phyloP scores from a whole-genome alignment of 1,140 invertebrate genomes.

The Mylabris phalerata region DNA sequence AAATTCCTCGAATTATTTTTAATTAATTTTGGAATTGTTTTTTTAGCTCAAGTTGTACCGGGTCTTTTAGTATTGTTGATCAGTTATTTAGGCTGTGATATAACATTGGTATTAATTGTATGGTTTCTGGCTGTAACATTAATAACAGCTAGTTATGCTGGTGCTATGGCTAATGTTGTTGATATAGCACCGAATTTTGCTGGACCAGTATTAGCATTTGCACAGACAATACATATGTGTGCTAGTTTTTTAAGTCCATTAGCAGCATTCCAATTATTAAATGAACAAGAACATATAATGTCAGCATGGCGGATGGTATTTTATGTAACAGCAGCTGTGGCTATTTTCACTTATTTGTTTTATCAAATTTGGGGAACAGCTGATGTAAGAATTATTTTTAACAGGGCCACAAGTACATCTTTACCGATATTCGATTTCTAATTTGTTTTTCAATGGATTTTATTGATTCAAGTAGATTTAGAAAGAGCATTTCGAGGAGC shows the following conservation, averaged over 20 bases:
- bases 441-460: too few species aligned
- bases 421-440: too few species aligned
- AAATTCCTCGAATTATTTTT: not conserved
- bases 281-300: slow-evolving; percentile 25
- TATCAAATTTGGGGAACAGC: slow-evolving; percentile 64
- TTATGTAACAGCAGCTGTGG: slow-evolving; percentile 56
- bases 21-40: not conserved
- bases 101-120: slow-evolving; percentile 51
- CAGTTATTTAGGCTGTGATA: slow-evolving; percentile 58
- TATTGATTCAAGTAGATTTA: too few species aligned
- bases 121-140: slow-evolving; percentile 67
- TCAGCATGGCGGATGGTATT: slow-evolving; percentile 68
- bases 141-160: slow-evolving; percentile 65
- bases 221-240: slow-evolving; percentile 69
- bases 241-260: slow-evolving; percentile 64
- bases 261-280: slow-evolving; percentile 49
- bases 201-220: slow-evolving; percentile 63
- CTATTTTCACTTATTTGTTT: slow-evolving; percentile 58
- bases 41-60: slow-evolving; percentile 59
- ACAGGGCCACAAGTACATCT: too few species aligned
- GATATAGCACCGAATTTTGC: slow-evolving; percentile 68
- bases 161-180: slow-evolving; percentile 69
- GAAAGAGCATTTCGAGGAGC: too few species aligned
- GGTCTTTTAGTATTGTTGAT: slow-evolving; percentile 58
- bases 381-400: slow-evolving; percentile 37